A percentile compares a stretch with the other conserved stretches of the same genome.
Evolutionary conservation across 2,888 invertebrate genomes (phyloP).

Genomic region (Altica lythri): DNA sequence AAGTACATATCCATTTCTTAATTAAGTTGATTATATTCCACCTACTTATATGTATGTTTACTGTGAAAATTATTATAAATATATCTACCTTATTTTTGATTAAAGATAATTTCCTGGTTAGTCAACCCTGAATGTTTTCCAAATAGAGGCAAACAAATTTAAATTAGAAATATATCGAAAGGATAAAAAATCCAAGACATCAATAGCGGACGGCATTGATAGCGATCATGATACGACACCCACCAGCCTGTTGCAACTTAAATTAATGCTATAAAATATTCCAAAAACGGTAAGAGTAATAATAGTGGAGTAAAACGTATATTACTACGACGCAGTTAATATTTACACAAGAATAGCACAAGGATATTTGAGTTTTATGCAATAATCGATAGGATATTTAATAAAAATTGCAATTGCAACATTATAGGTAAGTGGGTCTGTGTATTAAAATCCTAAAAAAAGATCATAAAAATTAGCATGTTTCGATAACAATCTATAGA

Average conservation of each 20-base stretch:
- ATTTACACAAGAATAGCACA: constrained; percentile 4
- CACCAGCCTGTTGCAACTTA: constrained; percentile 14
- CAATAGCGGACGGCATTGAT: constrained; percentile 16
- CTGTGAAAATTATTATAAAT: too few relatives aligned
- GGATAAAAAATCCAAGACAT: constrained; percentile 12
- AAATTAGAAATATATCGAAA: constrained; percentile 11
- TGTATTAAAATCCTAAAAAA: too few relatives aligned
- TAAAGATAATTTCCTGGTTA: constrained; percentile 18
- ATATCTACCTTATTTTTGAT: too few relatives aligned
- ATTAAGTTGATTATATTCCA: too few relatives aligned
- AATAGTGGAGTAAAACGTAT: constrained; percentile 11
- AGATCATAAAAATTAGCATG: too few relatives aligned
- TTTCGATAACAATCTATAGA: too few relatives aligned
- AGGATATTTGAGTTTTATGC: too few relatives aligned
- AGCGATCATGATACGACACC: constrained; percentile 15
- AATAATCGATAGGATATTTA: too few relatives aligned
- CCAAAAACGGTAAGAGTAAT: constrained; percentile 13
- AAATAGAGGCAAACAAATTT: constrained; percentile 18
- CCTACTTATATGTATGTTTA: too few relatives aligned
- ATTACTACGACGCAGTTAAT: constrained; percentile 8
- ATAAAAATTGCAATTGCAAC: too few relatives aligned
- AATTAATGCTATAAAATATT: constrained; percentile 17
- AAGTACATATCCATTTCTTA: too few relatives aligned
- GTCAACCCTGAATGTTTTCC: constrained; percentile 17
- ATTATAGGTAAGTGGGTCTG: too few relatives aligned